phyloP scores from a whole-genome alignment of 2,113 vertebrate genomes.

The Hippocampus abdominalis region DNA sequence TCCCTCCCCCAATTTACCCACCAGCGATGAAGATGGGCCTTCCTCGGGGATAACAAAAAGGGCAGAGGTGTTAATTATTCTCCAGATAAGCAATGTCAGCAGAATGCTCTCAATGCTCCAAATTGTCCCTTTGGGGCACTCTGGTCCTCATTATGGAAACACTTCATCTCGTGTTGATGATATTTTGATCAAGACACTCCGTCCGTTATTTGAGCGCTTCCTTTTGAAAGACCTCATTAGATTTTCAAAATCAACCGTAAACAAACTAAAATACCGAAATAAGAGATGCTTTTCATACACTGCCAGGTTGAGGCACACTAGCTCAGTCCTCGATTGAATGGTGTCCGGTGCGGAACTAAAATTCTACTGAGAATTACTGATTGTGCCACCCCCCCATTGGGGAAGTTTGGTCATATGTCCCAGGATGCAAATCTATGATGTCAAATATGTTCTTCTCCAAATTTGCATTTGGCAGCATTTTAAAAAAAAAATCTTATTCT shows the following conservation, averaged over 20 bases:
- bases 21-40: slow-evolving; percentile 32
- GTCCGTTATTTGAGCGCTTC: neutral
- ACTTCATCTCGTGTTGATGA: slow-evolving; percentile 47
- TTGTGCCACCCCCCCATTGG: neutral
- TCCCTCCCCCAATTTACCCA: slow-evolving; percentile 40
- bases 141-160: slow-evolving; percentile 62
- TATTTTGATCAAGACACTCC: slow-evolving; percentile 28
- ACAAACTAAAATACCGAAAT: neutral
- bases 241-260: neutral
- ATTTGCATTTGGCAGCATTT: neutral
- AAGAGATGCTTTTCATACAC: neutral
- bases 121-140: slow-evolving; percentile 68
- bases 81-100: slow-evolving; percentile 68
- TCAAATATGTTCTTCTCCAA: neutral
- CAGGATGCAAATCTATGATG: neutral
- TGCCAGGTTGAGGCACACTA: neutral
- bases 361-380: too few relatives aligned
- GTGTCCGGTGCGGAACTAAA: too few relatives aligned
- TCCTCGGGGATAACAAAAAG: slow-evolving; percentile 60
- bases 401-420: neutral
- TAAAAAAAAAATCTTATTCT: neutral
- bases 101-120: slow-evolving; percentile 68
- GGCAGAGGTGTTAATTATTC: slow-evolving; percentile 75
- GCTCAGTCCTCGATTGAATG: too few relatives aligned
- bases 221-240: neutral